Evolutionary conservation across 2,888 invertebrate species (phyloP).

Genomic region (Lysandra bellargus): DNA sequence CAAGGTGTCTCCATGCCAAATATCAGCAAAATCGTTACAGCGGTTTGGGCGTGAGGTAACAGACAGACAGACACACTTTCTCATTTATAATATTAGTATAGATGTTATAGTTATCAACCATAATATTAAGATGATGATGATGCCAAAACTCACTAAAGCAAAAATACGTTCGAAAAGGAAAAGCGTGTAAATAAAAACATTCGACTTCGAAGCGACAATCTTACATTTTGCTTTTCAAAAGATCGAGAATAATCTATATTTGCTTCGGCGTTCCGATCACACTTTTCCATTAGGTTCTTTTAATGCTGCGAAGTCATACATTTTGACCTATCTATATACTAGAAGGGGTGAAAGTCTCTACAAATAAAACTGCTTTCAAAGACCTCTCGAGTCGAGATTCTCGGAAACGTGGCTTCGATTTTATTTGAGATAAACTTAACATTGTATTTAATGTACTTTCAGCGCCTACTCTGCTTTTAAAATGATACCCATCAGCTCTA

Average conservation of each 20-base stretch:
- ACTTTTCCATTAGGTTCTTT: conserved; percentile 55
- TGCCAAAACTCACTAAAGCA: neutral
- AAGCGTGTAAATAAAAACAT: conserved; percentile 8
- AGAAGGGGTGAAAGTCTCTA: conserved; percentile 26
- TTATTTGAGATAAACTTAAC: conserved; percentile 26
- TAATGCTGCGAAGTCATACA: conserved; percentile 38
- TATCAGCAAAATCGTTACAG: too few species aligned
- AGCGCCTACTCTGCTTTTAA: neutral
- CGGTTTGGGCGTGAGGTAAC: too few species aligned
- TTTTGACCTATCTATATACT: conserved; percentile 25
- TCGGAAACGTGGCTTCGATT: conserved; percentile 19
- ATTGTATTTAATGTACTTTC: conserved; percentile 17
- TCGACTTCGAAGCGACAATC: neutral
- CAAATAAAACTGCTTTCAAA: conserved; percentile 27
- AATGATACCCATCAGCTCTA: neutral
- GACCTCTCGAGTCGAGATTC: neutral
- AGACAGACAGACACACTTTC: too few species aligned
- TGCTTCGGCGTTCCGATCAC: conserved; percentile 50
- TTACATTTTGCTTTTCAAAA: conserved; percentile 33
- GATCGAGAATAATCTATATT: conserved; percentile 49
- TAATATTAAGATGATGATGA: neutral
- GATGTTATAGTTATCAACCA: too few species aligned
- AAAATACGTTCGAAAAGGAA: neutral
- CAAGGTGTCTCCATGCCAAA: too few species aligned
- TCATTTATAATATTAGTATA: too few species aligned